Evolutionary conservation across 2,113 vertebrate genomes (phyloP), one percentile per base, ranked within the genome.

Genomic region (Eurypyga helias): DNA sequence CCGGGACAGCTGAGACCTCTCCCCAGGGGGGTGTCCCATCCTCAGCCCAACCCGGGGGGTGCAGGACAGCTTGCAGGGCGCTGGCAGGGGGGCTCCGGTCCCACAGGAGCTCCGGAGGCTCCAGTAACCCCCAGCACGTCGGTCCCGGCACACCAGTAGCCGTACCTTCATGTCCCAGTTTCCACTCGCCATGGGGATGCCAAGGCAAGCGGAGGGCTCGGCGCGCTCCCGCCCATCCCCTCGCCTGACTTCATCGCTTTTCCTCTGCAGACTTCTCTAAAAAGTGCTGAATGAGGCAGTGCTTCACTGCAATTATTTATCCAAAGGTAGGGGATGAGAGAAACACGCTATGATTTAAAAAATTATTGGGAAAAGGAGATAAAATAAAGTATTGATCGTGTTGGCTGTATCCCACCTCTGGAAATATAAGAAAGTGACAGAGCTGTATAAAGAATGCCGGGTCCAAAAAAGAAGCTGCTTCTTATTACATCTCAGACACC

Each of bases 311-410:
- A 55, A 75, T 95, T 95, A 93, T 89, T 96, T 96, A 96, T 82
- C 93, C 83, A 62, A 33, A 89, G 65, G 49, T 33, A 36, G 23
- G 25, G 62, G 80, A 83, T 58, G 90, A 94, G 88, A 64, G 84
- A 49, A 85, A 84, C 51, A 52, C 28, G 24, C 72, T 20, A 20
- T 90, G 94, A 97, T 97, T 97, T 93, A 94, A 94, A 93, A 96
- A 96, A 95, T 95, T 95, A 97, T 92, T 93, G 97, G 96, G 83
- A 82, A 95, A 91, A 70, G 46, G 70, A 97, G 88, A 86, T 89
- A 94, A 96, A 97, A 97, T 67, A 96, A 97, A 98, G 70, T 82
- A 98, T 94, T 38, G 96, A 97, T 96, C 79, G 12, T 10, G 4
- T 9, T 46, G 26, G 85, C 84, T 89, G 55, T 57, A 66, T 91